These are phyloP conservation scores for Picus viridis DNA, from an alignment of 2,797 vertebrate species.

Conservation along the genomic window DNA sequence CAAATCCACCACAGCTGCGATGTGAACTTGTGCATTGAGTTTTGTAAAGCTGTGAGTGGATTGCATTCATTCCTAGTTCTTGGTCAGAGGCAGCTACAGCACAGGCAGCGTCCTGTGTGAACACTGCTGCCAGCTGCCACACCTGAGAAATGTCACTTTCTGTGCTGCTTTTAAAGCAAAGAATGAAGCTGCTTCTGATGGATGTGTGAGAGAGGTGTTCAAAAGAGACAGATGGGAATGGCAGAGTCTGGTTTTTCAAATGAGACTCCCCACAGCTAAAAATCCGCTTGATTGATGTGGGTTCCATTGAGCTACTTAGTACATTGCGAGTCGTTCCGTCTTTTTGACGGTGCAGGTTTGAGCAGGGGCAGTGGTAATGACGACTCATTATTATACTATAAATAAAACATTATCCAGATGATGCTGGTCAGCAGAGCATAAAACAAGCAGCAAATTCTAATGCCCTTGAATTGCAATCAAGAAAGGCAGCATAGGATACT, in stretches of 20 bases:
- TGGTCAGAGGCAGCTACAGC: background rate
- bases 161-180: background rate
- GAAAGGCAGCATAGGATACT: background rate
- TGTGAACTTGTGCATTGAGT: background rate
- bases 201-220: background rate
- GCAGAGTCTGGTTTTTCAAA: background rate
- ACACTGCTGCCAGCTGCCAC: background rate
- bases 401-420: constrained; percentile 70
- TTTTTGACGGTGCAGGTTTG: constrained; percentile 31
- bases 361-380: constrained; percentile 42
- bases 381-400: constrained; percentile 55
- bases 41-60: background rate
- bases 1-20: background rate
- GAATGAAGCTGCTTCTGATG: background rate
- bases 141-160: background rate
- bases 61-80: background rate
- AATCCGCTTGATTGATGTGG: background rate
- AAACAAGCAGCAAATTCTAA: constrained; percentile 43
- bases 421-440: constrained; percentile 44
- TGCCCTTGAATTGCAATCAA: constrained; percentile 29
- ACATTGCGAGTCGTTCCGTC: constrained; percentile 3
- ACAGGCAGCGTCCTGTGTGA: accelerated
- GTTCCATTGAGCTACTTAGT: constrained; percentile 27
- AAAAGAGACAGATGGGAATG: background rate
- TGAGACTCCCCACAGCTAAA: constrained; percentile 7